Percentiles rank a stretch among this genome's conserved stretches.
Evolutionary conservation across 2,888 invertebrate genomes (phyloP).

Genomic region (Tinea semifulvella): DNA sequence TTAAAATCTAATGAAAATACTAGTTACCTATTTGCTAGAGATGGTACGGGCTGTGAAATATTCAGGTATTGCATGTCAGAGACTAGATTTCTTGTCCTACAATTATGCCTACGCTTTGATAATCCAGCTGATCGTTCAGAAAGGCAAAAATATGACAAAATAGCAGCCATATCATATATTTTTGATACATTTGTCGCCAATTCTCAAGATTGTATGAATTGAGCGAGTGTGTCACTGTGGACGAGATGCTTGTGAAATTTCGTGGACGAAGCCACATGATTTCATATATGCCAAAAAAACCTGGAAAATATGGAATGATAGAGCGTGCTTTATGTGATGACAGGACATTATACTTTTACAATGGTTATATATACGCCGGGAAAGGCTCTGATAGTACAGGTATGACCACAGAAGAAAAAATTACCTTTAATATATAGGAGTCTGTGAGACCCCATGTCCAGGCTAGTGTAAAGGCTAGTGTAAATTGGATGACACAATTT

Average conservation of each 20-base stretch:
- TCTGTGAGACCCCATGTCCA: no score
- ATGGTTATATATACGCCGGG: no score
- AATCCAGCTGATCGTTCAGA: constrained; percentile 1
- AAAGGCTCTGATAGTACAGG: no score
- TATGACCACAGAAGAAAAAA: no score
- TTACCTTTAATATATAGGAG: no score
- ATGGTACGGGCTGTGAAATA: constrained; percentile 14
- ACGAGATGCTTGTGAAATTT: constrained; percentile 13
- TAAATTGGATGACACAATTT: no score
- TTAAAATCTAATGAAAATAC: constrained; percentile 13
- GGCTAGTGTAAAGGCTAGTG: no score
- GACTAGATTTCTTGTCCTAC: constrained; percentile 7
- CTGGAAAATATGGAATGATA: no score
- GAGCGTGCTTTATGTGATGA: no score
- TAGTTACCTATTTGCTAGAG: constrained; percentile 14
- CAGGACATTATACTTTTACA: no score
- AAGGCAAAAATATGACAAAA: constrained; percentile 4
- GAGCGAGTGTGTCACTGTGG: constrained; percentile 9
- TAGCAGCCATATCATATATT: constrained; percentile 14
- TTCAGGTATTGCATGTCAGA: constrained; percentile 15
- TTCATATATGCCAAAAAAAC: no score
- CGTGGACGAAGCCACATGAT: no score
- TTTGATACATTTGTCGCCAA: constrained; percentile 13
- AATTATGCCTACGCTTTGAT: constrained; percentile 11
- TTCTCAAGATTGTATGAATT: constrained; percentile 13